A percentile compares a stretch with the other conserved stretches of the same genome.
phyloP scores from a whole-genome alignment of 2,113 vertebrate genomes.

The Sinocyclocheilus anshuiensis region DNA sequence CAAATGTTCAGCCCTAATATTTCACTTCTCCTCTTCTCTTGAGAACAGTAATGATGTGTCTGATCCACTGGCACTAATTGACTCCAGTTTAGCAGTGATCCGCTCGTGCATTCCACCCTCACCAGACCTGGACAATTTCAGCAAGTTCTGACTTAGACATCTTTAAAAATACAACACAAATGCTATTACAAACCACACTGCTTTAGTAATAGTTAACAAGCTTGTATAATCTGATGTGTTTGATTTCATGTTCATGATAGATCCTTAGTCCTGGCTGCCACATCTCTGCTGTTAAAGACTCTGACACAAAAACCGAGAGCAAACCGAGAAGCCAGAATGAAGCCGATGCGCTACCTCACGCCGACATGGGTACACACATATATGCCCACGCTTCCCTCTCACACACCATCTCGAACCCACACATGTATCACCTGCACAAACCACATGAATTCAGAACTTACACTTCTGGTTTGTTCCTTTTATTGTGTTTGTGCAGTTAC shows the following conservation, averaged over 20 bases:
- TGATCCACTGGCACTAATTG: conserved; percentile 46
- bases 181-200: neutral
- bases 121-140: conserved; percentile 41
- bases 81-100: conserved; percentile 41
- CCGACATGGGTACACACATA: conserved; percentile 17
- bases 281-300: too few species aligned
- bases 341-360: neutral
- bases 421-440: neutral
- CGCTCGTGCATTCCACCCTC: too few species aligned
- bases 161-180: neutral
- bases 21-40: neutral
- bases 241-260: neutral
- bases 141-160: conserved; percentile 27
- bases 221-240: neutral
- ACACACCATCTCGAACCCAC: neutral
- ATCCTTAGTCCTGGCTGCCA: too few species aligned
- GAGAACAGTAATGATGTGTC: conserved; percentile 30
- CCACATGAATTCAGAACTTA: neutral
- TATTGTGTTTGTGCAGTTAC: conserved; percentile 18
- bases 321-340: neutral
- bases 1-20: neutral
- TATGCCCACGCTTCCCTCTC: neutral
- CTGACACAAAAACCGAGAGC: neutral
- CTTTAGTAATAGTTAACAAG: neutral
- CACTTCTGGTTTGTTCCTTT: neutral